Evolutionary conservation across 2,113 vertebrate genomes (phyloP).

Genomic region (Neoarius graeffei): DNA sequence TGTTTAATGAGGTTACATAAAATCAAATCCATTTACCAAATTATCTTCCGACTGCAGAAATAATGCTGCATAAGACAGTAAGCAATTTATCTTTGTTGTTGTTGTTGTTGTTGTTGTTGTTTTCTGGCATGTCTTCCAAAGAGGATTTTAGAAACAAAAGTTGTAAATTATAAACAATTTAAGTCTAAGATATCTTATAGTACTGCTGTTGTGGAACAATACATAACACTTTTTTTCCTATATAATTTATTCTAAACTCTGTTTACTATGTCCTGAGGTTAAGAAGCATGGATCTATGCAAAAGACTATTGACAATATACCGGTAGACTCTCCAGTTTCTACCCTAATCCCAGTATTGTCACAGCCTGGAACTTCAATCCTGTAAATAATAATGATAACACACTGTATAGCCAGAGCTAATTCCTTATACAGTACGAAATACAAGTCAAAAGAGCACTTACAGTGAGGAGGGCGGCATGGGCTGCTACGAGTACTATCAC

Average conservation of each 20-base stretch:
- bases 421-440: not conserved
- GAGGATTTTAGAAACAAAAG: not conserved
- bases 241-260: not conserved
- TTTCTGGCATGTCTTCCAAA: not conserved
- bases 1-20: conserved; percentile 17
- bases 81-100: not conserved
- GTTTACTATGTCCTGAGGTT: not conserved
- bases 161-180: not conserved
- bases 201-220: not conserved
- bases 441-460: conserved; percentile 71
- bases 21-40: not conserved
- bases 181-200: not conserved
- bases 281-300: not conserved
- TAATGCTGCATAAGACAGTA: not conserved
- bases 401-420: not conserved
- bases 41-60: not conserved
- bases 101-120: not conserved
- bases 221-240: not conserved
- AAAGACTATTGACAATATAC: not conserved
- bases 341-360: not conserved
- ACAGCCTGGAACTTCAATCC: not conserved
- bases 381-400: not conserved
- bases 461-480: conserved; percentile 73
- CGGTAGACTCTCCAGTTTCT: not conserved
- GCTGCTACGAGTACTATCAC: conserved; percentile 79